Conservation (phyloP, 2,797 vertebrate genomes). For the Limnodromus scolopaceus region DNA sequence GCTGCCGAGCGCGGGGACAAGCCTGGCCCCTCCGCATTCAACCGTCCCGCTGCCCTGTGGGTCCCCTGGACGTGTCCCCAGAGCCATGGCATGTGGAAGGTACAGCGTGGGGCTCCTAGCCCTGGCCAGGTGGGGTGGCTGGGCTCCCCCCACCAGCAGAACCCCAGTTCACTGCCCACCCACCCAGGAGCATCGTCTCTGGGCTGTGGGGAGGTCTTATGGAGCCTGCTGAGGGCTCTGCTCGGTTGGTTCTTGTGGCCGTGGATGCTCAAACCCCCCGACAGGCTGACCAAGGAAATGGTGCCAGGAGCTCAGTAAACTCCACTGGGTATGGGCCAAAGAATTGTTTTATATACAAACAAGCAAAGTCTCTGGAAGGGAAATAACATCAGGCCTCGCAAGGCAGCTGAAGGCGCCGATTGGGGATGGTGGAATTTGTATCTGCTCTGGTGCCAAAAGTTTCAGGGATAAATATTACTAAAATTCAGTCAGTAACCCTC, state of each 20-base stretch:
- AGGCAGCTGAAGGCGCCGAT: background rate
- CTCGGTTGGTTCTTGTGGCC: background rate
- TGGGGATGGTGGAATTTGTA: background rate
- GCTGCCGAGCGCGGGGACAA: background rate
- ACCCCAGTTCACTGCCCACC: rapidly evolving
- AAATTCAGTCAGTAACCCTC: background rate
- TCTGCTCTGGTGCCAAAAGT: background rate
- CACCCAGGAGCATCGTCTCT: background rate
- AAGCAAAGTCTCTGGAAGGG: background rate
- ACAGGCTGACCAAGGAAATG: background rate
- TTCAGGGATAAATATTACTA: background rate
- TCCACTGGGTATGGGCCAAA: background rate
- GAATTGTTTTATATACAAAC: constrained; percentile 26
- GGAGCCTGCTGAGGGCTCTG: background rate
- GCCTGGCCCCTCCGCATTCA: rapidly evolving
- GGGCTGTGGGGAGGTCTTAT: background rate
- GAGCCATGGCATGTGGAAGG: rapidly evolving
- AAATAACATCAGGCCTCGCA: background rate
- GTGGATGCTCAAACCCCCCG: background rate
- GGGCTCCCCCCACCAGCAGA: background rate
- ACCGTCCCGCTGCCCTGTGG: rapidly evolving
- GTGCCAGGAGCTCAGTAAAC: background rate
- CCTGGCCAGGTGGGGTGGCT: background rate
- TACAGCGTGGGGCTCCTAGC: rapidly evolving
- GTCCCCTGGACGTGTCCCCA: rapidly evolving